Conservation (phyloP, 2,888 invertebrate species). For the Lomographa bimaculata region DNA sequence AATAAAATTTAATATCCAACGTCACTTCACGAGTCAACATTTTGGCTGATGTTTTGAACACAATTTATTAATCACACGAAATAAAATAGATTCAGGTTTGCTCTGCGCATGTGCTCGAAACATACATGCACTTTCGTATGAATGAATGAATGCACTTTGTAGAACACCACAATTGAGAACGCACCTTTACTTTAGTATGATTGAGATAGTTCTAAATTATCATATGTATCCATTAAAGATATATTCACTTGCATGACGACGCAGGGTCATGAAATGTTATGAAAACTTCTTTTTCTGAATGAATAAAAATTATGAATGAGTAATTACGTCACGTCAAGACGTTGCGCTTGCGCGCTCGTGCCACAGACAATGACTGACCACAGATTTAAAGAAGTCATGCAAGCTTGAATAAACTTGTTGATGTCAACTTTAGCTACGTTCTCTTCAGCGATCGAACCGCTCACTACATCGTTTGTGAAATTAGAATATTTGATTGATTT, state of each 20-base stretch:
- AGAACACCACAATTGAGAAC: slow-evolving; percentile 42
- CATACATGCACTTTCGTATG: slow-evolving; percentile 67
- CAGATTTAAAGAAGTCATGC: too few species aligned
- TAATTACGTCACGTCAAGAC: slow-evolving; percentile 80
- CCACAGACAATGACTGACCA: too few species aligned
- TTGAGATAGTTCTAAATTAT: slow-evolving; percentile 12
- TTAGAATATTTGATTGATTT: too few species aligned
- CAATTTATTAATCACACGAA: slow-evolving; percentile 41
- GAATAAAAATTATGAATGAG: slow-evolving; percentile 82
- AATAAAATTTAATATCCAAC: slow-evolving; percentile 52
- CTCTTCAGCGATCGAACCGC: too few species aligned
- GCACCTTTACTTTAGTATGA: slow-evolving; percentile 7
- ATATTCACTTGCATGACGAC: slow-evolving; percentile 49
- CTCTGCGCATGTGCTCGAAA: slow-evolving; percentile 74
- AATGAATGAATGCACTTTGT: slow-evolving; percentile 75
- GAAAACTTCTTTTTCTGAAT: slow-evolving; percentile 66
- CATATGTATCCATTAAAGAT: too few species aligned
- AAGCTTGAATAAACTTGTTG: too few species aligned
- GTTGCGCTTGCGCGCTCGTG: slow-evolving; percentile 69
- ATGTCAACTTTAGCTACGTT: too few species aligned
- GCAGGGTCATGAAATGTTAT: slow-evolving; percentile 63
- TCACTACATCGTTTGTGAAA: too few species aligned
- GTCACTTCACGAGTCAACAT: slow-evolving; percentile 50
- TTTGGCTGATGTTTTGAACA: slow-evolving; percentile 44
- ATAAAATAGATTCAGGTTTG: slow-evolving; percentile 51